phyloP scores from a whole-genome alignment of 53 echinoderm and acorn worm genomes.

The Echinometra lucunter region DNA sequence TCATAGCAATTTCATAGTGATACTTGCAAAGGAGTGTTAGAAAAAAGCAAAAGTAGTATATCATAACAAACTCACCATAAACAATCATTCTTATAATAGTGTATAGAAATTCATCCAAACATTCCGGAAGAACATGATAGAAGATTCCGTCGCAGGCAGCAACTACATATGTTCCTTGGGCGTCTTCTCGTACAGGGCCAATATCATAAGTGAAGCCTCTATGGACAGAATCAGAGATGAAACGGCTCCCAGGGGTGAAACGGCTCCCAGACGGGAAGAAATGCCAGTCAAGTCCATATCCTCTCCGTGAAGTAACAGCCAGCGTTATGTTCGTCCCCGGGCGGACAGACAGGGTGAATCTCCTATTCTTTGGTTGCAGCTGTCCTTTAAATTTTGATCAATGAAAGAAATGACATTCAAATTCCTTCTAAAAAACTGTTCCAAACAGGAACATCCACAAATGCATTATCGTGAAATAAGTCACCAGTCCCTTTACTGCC shows the following conservation, averaged over 20 bases:
- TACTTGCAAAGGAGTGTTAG: no score
- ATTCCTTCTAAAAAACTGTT: no score
- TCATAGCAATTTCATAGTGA: no score
- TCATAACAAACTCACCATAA: not conserved
- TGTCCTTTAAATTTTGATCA: not conserved
- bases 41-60: no score
- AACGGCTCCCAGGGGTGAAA: not conserved
- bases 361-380: not conserved
- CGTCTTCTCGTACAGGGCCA: not conserved
- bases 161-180: not conserved
- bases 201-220: not conserved
- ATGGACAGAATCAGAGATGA: no score
- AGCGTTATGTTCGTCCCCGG: not conserved
- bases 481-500: no score
- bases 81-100: not conserved
- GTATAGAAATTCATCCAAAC: not conserved
- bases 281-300: not conserved
- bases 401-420: no score
- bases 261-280: not conserved
- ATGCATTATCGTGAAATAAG: no score
- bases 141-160: not conserved
- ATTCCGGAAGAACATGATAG: no score
- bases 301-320: not conserved
- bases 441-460: no score
- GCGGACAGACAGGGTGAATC: not conserved